Percentiles rank a stretch among this genome's conserved stretches.
Evolutionary conservation across 2,888 invertebrate species (phyloP).

Genomic region (Panzeria rudis): DNA sequence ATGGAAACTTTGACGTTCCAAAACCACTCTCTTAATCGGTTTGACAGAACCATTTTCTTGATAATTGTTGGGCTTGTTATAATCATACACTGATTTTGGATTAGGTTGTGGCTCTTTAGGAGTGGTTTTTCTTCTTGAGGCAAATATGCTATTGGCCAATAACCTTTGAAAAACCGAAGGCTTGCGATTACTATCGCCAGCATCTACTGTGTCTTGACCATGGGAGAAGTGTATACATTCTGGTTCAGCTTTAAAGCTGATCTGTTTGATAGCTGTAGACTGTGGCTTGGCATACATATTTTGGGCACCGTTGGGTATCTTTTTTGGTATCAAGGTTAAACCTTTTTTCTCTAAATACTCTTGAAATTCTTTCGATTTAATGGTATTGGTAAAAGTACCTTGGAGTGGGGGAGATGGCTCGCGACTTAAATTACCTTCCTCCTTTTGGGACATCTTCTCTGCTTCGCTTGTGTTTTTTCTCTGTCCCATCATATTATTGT

Average conservation of each 20-base stretch:
- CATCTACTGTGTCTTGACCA: constrained; percentile 72
- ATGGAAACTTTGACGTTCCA: constrained; percentile 80
- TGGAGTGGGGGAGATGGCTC: constrained; percentile 65
- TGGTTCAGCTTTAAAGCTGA: constrained; percentile 70
- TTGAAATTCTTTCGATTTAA: constrained; percentile 83
- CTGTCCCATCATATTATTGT: constrained; percentile 74
- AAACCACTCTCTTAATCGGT: constrained; percentile 79
- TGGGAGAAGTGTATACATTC: constrained; percentile 73
- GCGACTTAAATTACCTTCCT: constrained; percentile 43
- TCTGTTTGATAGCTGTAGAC: constrained; percentile 55
- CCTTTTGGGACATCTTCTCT: constrained; percentile 38
- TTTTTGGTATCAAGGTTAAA: constrained; percentile 79
- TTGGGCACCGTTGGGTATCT: constrained; percentile 75
- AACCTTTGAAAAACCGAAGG: constrained; percentile 82
- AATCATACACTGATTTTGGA: constrained; percentile 76
- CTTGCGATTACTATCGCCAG: constrained; percentile 78
- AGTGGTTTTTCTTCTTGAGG: constrained; percentile 81
- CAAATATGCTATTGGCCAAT: constrained; percentile 81
- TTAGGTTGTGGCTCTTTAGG: constrained; percentile 79
- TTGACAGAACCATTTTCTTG: constrained; percentile 75
- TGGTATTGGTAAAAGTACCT: constrained; percentile 82
- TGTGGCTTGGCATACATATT: constrained; percentile 64
- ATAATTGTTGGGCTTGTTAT: constrained; percentile 58
- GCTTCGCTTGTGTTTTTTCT: constrained; percentile 29
- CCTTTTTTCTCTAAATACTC: constrained; percentile 83